phyloP scores from a whole-genome alignment of 2,797 vertebrate species.

The Buphagus erythrorhynchus region DNA sequence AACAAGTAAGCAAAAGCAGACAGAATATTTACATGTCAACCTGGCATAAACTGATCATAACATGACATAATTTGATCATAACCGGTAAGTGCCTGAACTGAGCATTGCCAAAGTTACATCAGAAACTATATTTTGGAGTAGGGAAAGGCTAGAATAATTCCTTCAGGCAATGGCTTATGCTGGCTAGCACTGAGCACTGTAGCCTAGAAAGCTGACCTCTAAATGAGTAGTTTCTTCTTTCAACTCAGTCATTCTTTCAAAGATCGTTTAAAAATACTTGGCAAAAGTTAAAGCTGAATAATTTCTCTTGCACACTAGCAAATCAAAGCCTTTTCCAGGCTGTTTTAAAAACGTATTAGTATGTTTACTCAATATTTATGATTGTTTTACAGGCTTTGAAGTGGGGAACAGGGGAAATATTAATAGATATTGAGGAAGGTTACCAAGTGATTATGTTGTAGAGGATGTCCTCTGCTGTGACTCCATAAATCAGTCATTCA shows the following conservation, averaged over 20 bases:
- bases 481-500: background rate
- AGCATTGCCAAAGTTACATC: background rate
- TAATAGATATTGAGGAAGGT: background rate
- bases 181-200: background rate
- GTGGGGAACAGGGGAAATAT: background rate
- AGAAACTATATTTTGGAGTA: background rate
- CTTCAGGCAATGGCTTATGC: background rate
- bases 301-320: background rate
- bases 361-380: background rate
- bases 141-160: background rate
- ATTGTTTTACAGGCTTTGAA: conserved; percentile 12
- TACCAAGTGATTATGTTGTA: background rate
- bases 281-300: background rate
- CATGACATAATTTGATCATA: background rate
- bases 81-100: background rate
- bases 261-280: background rate
- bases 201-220: background rate
- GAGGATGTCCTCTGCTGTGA: background rate
- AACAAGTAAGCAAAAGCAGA: background rate
- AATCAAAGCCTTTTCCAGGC: background rate
- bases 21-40: background rate
- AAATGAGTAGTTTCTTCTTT: background rate
- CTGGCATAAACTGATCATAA: background rate
- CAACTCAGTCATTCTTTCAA: background rate
- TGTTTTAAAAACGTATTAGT: background rate